Base-by-base conservation (phyloP, 2,888 invertebrate genomes). In the Pseudococcus viburni region DNA sequence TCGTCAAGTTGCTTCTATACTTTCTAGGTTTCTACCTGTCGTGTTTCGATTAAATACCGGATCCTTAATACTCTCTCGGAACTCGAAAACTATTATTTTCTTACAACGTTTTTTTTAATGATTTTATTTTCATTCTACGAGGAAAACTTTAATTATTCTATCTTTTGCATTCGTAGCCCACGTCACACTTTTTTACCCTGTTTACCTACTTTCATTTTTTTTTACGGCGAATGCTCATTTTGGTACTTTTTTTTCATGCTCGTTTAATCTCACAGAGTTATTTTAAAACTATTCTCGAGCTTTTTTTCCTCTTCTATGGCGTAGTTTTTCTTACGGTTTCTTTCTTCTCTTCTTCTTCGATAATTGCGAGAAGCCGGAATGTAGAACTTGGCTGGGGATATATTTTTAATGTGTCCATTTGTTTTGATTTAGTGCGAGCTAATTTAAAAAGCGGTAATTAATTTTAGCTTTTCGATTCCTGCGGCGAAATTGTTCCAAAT, bases 71-170 rank as follows among this genome's bases (percentile, higher is more conserved):
- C 51, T 51, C 15, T 15, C 17, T 51, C 7, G 19, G 6, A 73
- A 26, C 68, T 33, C 12, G 68, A 26, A 73, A 73, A 73, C 68
- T 73, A 73, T 73, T 73, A 73, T 73, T 73, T 73, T 73, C 68
- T 73, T 33, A 15, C 26, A 33, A n/a, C n/a, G 59, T 3, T 26
- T 26, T 73, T 73, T 73, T 73, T 73, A n/a, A 73, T 33, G 68
- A 73, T 73, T 73, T 73, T 73, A 73, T 15, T 73, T 12, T 73
- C 68, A 26, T 73, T 73, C 26, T 3, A 33, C 26, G 68, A 26
- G 68, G 26, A 73, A 73, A 73, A 73, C 68, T 73, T 73, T 73
- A 73, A 73, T 73, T 73, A 59, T 59, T 59, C 59, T 19, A 73
- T 73, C 68, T 73, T 73, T 2, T 33, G 68, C 33, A 73, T 26